Evolutionary conservation across 2,888 invertebrate genomes (phyloP).

Genomic region (Yponomeuta evonymella): DNA sequence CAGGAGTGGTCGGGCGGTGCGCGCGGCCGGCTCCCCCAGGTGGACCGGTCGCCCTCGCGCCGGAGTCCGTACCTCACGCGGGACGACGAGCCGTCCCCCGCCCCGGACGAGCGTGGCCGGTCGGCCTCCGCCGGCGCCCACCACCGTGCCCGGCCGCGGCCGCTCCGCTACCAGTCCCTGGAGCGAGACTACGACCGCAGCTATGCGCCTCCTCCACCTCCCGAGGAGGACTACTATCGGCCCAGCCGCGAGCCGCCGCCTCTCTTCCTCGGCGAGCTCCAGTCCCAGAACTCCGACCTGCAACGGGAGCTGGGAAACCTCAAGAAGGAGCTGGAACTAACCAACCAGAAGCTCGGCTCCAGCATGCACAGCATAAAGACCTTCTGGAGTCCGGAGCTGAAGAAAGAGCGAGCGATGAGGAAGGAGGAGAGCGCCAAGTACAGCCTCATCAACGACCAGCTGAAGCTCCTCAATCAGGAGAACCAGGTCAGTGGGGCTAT

Average conservation of each 20-base stretch:
- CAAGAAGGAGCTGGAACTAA: slow-evolving; percentile 95
- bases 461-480: slow-evolving; percentile 96
- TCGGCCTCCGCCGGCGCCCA: slow-evolving; percentile 81
- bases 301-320: slow-evolving; percentile 92
- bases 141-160: slow-evolving; percentile 88
- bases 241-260: slow-evolving; percentile 76
- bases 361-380: slow-evolving; percentile 99
- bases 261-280: slow-evolving; percentile 89
- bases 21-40: slow-evolving; percentile 86
- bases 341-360: slow-evolving; percentile 97
- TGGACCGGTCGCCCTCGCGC: slow-evolving; percentile 92
- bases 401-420: slow-evolving; percentile 96
- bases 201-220: slow-evolving; percentile 90
- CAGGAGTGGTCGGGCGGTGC: slow-evolving; percentile 59
- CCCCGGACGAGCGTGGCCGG: slow-evolving; percentile 90
- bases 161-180: slow-evolving; percentile 84
- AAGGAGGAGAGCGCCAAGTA: slow-evolving; percentile 99
- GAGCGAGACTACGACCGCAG: slow-evolving; percentile 89
- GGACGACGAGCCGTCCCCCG: slow-evolving; percentile 87
- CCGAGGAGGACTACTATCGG: slow-evolving; percentile 79
- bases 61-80: slow-evolving; percentile 86
- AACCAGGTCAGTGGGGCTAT: slow-evolving; percentile 85
- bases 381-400: slow-evolving; percentile 99
- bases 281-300: slow-evolving; percentile 95
- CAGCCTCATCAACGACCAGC: slow-evolving; percentile 96